Conservation (phyloP, 2,888 invertebrate genomes). For the Bhutanitis thaidina region DNA sequence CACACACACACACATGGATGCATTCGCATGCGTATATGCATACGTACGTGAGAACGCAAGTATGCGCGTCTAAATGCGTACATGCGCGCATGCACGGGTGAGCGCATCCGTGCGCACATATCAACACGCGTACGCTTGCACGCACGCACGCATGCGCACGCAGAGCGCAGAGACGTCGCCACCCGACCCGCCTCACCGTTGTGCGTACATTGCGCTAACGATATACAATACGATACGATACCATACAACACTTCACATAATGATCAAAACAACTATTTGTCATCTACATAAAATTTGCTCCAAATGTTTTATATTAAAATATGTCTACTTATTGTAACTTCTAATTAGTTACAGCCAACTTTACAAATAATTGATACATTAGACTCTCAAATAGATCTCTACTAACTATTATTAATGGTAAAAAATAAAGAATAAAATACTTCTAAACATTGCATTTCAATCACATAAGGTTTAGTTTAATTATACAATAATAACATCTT, state of each 20-base stretch:
- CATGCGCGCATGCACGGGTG: slow-evolving; percentile 1
- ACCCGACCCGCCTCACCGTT: slow-evolving; percentile 50
- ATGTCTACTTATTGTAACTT: slow-evolving; percentile 79
- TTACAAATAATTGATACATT: slow-evolving; percentile 81
- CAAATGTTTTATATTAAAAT: slow-evolving; percentile 79
- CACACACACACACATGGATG: not conserved
- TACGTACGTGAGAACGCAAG: slow-evolving; percentile 5
- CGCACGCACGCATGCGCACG: slow-evolving; percentile 9
- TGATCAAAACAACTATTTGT: slow-evolving; percentile 77
- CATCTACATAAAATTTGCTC: slow-evolving; percentile 79
- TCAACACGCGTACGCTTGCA: slow-evolving; percentile 8
- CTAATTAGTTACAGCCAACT: slow-evolving; percentile 80
- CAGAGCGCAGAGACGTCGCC: slow-evolving; percentile 24
- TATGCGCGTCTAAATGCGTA: slow-evolving; percentile 7
- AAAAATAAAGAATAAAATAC: slow-evolving; percentile 81
- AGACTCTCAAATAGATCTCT: slow-evolving; percentile 81
- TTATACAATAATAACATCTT: slow-evolving; percentile 78
- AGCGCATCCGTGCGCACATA: slow-evolving; percentile 11
- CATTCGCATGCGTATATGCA: not conserved
- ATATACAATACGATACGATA: slow-evolving; percentile 52
- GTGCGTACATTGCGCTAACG: slow-evolving; percentile 76
- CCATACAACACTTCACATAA: slow-evolving; percentile 77
- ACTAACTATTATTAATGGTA: slow-evolving; percentile 80
- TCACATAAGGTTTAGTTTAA: slow-evolving; percentile 80
- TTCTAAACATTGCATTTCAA: slow-evolving; percentile 81